Percentiles rank a stretch among this genome's conserved stretches.
Conservation (phyloP, 2,113 vertebrate species). For the Epinephelus lanceolatus region DNA sequence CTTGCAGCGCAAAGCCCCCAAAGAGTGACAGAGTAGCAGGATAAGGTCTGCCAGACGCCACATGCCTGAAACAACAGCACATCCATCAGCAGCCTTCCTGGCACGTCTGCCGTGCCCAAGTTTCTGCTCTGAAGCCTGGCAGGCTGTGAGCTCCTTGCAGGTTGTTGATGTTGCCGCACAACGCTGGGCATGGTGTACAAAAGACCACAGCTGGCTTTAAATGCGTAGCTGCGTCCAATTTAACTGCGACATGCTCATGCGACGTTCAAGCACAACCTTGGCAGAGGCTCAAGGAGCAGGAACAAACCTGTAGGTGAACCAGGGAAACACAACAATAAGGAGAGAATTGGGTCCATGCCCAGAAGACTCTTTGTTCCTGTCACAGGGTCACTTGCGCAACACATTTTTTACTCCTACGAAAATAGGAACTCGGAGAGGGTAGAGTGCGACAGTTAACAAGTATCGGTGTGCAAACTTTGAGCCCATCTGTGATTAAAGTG, state of each 20-base stretch:
- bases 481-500: constrained; percentile 60
- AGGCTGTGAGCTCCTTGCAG: constrained; percentile 22
- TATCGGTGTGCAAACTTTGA: constrained; percentile 38
- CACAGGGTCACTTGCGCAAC: constrained; percentile 56
- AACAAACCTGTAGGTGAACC: constrained; percentile 42
- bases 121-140: constrained; percentile 41
- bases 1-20: constrained; percentile 20
- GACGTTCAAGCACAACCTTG: constrained; percentile 32
- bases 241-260: constrained; percentile 30
- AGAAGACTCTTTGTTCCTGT: constrained; percentile 50
- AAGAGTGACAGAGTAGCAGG: constrained; percentile 57
- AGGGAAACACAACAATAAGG: neutral
- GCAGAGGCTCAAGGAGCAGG: constrained; percentile 39
- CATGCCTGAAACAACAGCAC: constrained; percentile 48
- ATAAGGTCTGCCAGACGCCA: constrained; percentile 48
- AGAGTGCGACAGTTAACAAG: constrained; percentile 25
- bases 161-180: constrained; percentile 45
- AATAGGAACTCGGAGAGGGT: neutral
- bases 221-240: constrained; percentile 32
- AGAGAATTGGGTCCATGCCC: constrained; percentile 58
- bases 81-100: constrained; percentile 59
- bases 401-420: constrained; percentile 4
- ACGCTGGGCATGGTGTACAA: constrained; percentile 24
- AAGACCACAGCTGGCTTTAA: constrained; percentile 38
- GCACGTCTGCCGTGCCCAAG: constrained; percentile 28